Percentiles rank a stretch among this genome's conserved stretches.
phyloP scores from a whole-genome alignment of 2,113 vertebrate species.

The Plecturocebus donacophilus region DNA sequence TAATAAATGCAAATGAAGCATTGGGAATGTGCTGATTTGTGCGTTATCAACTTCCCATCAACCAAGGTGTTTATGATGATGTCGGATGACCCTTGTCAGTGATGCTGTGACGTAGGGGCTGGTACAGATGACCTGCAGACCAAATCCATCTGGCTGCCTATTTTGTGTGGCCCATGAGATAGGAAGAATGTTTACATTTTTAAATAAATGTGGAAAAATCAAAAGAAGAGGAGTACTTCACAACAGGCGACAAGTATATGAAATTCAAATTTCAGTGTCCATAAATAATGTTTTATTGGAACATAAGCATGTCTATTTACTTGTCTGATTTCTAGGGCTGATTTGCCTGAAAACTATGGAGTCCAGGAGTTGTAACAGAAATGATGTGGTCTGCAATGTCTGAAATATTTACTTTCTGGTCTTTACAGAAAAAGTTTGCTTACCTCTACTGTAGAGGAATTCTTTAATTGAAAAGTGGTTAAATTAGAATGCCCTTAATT shows the following conservation, averaged over 20 bases:
- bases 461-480: neutral
- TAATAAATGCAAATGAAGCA: neutral
- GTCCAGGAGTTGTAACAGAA: neutral
- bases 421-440: neutral
- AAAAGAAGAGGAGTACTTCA: neutral
- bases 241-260: neutral
- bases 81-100: neutral
- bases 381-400: neutral
- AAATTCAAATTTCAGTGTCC: neutral
- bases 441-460: neutral
- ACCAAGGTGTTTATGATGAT: neutral
- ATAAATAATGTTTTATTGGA: neutral
- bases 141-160: neutral
- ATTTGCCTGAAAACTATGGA: neutral
- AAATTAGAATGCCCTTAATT: neutral
- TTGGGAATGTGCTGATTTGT: neutral
- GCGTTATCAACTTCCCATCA: neutral
- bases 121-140: too few relatives aligned
- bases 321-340: neutral
- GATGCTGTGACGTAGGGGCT: neutral
- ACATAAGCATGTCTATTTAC: neutral
- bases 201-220: neutral
- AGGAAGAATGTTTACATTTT: neutral
- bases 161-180: neutral
- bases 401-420: neutral